phyloP scores from a whole-genome alignment of 2,113 vertebrate genomes.

The Apistogramma diplotaenia region DNA sequence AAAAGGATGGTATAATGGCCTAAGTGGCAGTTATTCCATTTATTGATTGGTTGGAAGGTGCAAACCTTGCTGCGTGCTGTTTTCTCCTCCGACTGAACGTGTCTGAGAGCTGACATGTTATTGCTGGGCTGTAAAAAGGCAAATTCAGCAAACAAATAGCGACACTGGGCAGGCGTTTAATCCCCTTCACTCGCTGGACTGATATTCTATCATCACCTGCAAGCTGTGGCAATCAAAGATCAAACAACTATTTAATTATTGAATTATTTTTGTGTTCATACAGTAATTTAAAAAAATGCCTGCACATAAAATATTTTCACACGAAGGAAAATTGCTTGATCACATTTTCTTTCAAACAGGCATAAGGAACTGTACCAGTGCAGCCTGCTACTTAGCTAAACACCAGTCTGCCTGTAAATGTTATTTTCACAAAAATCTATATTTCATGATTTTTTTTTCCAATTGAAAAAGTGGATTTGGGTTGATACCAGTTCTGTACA shows the following conservation, averaged over 20 bases:
- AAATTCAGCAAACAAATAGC: constrained; percentile 74
- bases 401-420: constrained; percentile 16
- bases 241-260: background rate
- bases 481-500: background rate
- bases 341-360: constrained; percentile 9
- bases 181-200: constrained; percentile 57
- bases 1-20: constrained; percentile 57
- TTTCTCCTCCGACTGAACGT: constrained; percentile 17
- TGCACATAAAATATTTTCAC: background rate
- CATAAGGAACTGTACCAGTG: background rate
- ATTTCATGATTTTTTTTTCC: background rate
- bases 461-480: background rate
- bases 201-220: background rate
- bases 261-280: background rate
- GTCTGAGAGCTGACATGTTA: constrained; percentile 49
- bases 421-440: constrained; percentile 20
- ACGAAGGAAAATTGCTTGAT: background rate
- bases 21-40: constrained; percentile 54
- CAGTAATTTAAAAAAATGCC: background rate
- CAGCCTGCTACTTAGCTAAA: background rate
- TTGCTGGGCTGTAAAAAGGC: constrained; percentile 69
- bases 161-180: constrained; percentile 27
- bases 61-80: constrained; percentile 31
- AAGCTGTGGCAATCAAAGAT: background rate
- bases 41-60: constrained; percentile 45